Percentiles rank a stretch among this genome's conserved stretches.
Conservation (phyloP, 2,113 vertebrate genomes). For the Zingel zingel region DNA sequence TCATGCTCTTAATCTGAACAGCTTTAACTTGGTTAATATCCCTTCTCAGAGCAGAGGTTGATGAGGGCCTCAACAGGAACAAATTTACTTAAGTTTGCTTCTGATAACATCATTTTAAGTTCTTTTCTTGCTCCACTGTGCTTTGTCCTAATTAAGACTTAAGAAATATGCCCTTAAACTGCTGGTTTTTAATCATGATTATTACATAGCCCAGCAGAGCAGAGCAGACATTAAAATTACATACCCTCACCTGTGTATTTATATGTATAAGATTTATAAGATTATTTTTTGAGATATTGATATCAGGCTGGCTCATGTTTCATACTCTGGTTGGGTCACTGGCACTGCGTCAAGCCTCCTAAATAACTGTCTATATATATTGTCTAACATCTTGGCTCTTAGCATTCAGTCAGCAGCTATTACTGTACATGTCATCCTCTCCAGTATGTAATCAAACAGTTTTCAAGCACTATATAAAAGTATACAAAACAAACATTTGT, state of each 20-base stretch:
- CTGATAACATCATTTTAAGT: slow-evolving; percentile 37
- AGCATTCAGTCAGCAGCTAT: slow-evolving; percentile 44
- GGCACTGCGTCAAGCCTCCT: slow-evolving; percentile 16
- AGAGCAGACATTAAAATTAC: slow-evolving; percentile 11
- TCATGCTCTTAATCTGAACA: slow-evolving; percentile 41
- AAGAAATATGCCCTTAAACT: slow-evolving; percentile 18
- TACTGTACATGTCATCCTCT: slow-evolving; percentile 1
- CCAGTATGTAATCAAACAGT: slow-evolving; percentile 14
- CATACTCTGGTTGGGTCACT: slow-evolving; percentile 13
- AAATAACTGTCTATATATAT: slow-evolving; percentile 58
- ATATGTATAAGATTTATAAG: not conserved
- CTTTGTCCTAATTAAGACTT: slow-evolving; percentile 27
- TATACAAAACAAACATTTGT: slow-evolving; percentile 28
- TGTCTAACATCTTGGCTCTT: slow-evolving; percentile 14
- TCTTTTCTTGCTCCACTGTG: slow-evolving; percentile 17
- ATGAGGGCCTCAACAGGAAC: slow-evolving; percentile 34
- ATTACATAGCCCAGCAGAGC: slow-evolving; percentile 43
- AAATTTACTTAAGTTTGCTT: slow-evolving; percentile 52
- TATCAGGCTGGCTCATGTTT: slow-evolving; percentile 31
- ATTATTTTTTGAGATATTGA: slow-evolving; percentile 27
- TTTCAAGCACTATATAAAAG: slow-evolving; percentile 22
- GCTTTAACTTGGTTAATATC: slow-evolving; percentile 50
- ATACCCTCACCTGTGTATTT: slow-evolving; percentile 39
- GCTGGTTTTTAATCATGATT: not conserved
- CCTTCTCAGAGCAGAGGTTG: slow-evolving; percentile 44